Percentiles rank a stretch among this genome's conserved stretches.
Evolutionary conservation across 2,797 vertebrate genomes (phyloP).

Genomic region (Notolabrus celidotus): DNA sequence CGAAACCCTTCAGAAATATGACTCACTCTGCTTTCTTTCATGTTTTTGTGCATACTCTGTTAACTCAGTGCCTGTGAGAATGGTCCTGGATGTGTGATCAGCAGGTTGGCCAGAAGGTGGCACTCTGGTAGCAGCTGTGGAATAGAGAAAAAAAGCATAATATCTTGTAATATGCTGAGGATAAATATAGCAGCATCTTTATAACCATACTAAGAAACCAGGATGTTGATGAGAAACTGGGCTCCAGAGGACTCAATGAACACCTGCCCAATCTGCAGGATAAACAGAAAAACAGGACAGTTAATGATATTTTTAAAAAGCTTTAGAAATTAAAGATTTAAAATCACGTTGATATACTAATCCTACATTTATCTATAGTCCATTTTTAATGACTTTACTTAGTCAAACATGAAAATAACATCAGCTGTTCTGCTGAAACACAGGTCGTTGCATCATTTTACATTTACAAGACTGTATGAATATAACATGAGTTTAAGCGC

Average conservation of each 20-base stretch:
- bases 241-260: neutral
- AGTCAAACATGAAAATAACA: too few relatives aligned
- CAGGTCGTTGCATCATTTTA: neutral
- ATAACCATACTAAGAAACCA: neutral
- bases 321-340: neutral
- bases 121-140: constrained; percentile 69
- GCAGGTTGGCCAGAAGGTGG: constrained; percentile 67
- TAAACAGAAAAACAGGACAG: neutral
- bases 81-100: constrained; percentile 17
- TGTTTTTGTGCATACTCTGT: neutral
- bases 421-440: neutral
- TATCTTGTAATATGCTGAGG: constrained; percentile 11
- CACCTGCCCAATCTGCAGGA: neutral
- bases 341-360: neutral
- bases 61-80: neutral
- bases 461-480: constrained; percentile 19
- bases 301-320: neutral
- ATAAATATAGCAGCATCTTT: constrained; percentile 16
- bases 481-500: constrained; percentile 13
- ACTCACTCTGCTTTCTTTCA: neutral
- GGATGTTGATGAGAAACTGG: neutral
- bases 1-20: neutral
- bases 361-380: neutral
- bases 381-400: neutral
- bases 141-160: constrained; percentile 23